Conservation (phyloP, 1,140 invertebrate species). For the Metaphire vulgaris region DNA sequence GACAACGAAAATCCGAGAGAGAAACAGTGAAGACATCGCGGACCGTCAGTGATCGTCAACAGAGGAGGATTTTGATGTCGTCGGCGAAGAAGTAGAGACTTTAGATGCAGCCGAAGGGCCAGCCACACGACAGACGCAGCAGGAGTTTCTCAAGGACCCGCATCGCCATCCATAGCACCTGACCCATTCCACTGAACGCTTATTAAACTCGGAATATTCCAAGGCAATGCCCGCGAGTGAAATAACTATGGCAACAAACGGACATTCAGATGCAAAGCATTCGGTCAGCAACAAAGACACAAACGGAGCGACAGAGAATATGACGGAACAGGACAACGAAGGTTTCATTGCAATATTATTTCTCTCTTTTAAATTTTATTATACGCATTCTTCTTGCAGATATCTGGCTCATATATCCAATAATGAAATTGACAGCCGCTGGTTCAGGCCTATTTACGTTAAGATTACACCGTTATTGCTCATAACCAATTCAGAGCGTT, state of each 20-base stretch:
- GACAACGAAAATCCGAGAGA: neutral
- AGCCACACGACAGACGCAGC: constrained; percentile 15
- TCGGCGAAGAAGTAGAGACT: neutral
- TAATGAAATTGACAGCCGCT: too few species aligned
- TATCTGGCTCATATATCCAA: too few species aligned
- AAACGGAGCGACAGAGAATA: neutral
- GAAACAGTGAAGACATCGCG: too few species aligned
- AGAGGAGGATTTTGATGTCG: too few species aligned
- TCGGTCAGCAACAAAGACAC: neutral
- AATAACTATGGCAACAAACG: neutral
- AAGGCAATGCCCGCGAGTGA: too few species aligned
- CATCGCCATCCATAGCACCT: constrained; percentile 17
- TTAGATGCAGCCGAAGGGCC: constrained; percentile 15
- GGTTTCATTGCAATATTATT: neutral
- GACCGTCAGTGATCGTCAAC: too few species aligned
- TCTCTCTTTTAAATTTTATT: too few species aligned
- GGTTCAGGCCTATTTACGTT: too few species aligned
- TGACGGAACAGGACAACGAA: neutral
- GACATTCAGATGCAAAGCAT: neutral
- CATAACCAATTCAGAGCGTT: too few species aligned
- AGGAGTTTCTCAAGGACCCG: constrained; percentile 15
- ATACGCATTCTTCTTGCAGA: too few species aligned
- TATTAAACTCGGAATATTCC: neutral
- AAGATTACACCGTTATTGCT: too few species aligned
- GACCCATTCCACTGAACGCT: neutral